Base-by-base conservation (phyloP, 1,140 invertebrate genomes). In the Drosophila erecta region DNA sequence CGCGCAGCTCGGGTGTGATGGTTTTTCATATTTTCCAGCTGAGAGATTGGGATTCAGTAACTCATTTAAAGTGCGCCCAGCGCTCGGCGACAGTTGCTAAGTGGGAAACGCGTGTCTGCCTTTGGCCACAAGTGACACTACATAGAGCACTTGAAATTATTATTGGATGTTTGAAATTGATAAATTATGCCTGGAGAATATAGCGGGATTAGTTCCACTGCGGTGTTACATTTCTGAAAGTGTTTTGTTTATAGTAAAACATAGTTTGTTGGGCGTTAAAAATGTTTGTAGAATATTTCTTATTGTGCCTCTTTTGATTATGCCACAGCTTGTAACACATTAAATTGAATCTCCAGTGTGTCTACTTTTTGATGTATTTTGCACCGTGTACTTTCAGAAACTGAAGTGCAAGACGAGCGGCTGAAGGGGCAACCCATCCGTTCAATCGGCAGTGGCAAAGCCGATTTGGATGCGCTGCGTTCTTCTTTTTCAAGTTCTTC, bases 21-120 rank as follows among this genome's bases (percentile, higher is more conserved):
- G 85, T 80, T 79, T 81, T 76, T 84, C 84, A 87, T 84, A 87
- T 79, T 87, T 85, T 43, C 54, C 74, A 54, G 51, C 43, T 57
- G 35, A 61, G 72, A 50, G 70, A 69, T 60, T 56, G 27, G 55
- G 54, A 49, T 33, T 59, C 38, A 35, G 44, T 60, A 46, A 60
- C 55, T 69, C 49, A 79, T 72, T 79, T 72, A 46, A 81, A 81
- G 69, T 67, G 51, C 20, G 20, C 11, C 50, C 27, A 27, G 4
- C 56, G 51, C 20, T 17, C 50, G 60, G 60, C 62, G 71, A 64
- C 73, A 58, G 61, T 75, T 38, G 61, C 62, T 70, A 70, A 70
- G 66, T 70, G 80, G 49, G 70, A 62, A 57, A 59, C 75, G 71
- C 76, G 83, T 76, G 83, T 76, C 81, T 77, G 81, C 40, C 69